These are phyloP conservation scores for Callithrix jacchus DNA, from an alignment of 2,113 vertebrate genomes.

Conservation along the genomic window DNA sequence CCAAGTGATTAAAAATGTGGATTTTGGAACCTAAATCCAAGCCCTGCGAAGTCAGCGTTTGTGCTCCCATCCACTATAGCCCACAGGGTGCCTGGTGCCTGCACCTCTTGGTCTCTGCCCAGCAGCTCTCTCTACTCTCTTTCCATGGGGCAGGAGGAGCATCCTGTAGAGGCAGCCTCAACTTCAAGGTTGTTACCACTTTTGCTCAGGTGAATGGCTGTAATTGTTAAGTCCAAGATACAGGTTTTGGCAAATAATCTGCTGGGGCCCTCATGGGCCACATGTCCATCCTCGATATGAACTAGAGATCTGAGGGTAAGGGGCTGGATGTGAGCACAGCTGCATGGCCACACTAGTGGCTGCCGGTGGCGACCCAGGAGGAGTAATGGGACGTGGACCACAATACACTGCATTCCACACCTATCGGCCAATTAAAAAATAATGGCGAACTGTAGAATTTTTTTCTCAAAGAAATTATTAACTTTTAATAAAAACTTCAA, in stretches of 20 bases:
- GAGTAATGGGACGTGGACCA: accelerated
- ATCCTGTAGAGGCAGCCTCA: too few relatives aligned
- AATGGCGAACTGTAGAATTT: background rate
- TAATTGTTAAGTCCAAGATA: background rate
- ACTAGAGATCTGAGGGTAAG: background rate
- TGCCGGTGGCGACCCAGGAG: background rate
- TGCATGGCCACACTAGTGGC: accelerated
- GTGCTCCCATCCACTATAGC: accelerated
- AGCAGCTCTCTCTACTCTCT: background rate
- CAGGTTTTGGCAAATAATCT: background rate
- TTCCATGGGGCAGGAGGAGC: too few relatives aligned
- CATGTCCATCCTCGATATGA: background rate
- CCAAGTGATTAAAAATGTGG: accelerated
- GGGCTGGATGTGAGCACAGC: accelerated
- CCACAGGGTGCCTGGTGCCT: background rate
- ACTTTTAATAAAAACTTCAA: background rate
- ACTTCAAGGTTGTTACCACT: accelerated
- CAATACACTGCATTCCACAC: accelerated
- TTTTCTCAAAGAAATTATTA: background rate
- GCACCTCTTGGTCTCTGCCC: background rate
- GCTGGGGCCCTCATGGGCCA: background rate
- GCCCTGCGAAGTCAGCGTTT: background rate
- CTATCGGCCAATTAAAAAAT: background rate
- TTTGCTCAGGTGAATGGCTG: background rate
- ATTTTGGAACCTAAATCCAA: background rate